Evolutionary conservation across 2,797 vertebrate species (phyloP), one percentile per base, ranked within the genome.

Genomic region (Anabas testudineus): DNA sequence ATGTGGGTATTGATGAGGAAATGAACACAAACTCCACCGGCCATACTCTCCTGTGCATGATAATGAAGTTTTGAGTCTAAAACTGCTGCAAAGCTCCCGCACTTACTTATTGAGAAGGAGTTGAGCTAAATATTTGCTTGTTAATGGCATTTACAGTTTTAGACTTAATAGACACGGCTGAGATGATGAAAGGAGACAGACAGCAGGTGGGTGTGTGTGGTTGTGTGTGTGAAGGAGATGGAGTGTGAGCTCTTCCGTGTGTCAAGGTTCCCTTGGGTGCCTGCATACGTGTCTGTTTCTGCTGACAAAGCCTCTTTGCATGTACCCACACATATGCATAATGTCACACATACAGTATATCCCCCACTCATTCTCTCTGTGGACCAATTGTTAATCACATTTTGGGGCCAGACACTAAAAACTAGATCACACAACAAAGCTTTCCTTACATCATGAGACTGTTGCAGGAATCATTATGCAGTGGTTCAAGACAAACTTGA

Each of bases 281-380:
- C 80, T 74, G 78, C 85, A 81, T 85, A 61, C 81, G 53, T 68
- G 71, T 28, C 60, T 57, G 54, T 65, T 89, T 81, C 71, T 86
- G 87, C 85, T 86, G 88, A 88, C 83, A 65, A 74, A 82, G 75
- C 62, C 46, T 47, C 69, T 61, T 63, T 63, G 41, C 82, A 68
- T 69, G 42, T 53, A 19, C 63, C 41, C 63, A 56, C 64, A 9
- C 55, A 49, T 42, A 47, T 42, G 16, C 39, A 18, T 41, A n/a
- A 16, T 41, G 39, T 42, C 52, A 57, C 57, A 48, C 59, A 34
- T 46, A 39, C 47, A 58, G 19, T 66, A 48, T 49, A 28, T 26
- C 82, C 59, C 67, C 85, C 76, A 53, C 53, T 82, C 67, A 52
- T 68, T 64, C 58, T 75, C 76, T 69, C 71, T 30, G 42, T 18